These are phyloP conservation scores for Hyposmocoma kahamanoa DNA, from an alignment of 1,140 invertebrate species.

Conservation along the genomic window DNA sequence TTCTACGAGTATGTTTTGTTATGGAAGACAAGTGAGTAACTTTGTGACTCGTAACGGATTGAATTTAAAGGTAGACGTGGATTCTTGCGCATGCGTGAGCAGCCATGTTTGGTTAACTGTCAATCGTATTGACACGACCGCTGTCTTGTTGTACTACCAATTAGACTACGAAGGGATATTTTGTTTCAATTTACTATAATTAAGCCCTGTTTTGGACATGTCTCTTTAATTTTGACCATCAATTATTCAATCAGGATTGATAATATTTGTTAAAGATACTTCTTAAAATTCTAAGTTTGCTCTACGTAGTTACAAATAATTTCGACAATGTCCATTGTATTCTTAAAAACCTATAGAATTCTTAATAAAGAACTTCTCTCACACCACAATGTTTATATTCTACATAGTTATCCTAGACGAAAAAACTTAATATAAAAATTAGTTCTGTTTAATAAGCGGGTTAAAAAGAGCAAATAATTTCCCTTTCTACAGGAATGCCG, in stretches of 20 bases:
- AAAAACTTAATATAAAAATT: neutral
- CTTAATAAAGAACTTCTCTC: no score
- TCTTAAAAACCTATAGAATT: no score
- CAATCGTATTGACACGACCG: conserved; percentile 1
- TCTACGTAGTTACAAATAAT: no score
- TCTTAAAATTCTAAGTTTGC: no score
- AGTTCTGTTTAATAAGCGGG: neutral
- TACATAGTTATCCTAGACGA: neutral
- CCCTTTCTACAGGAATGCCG: neutral
- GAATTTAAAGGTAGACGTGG: no score
- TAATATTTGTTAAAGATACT: no score
- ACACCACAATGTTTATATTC: neutral
- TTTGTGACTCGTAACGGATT: no score
- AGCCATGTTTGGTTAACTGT: conserved; percentile 4
- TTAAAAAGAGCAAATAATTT: neutral
- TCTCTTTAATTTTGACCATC: no score
- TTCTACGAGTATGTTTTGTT: no score
- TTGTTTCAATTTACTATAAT: conserved; percentile 1
- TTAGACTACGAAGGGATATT: neutral
- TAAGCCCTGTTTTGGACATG: neutral
- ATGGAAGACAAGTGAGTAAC: no score
- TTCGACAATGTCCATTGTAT: no score
- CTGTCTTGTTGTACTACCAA: conserved; percentile 2
- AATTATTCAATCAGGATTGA: no score
- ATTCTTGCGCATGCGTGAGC: neutral